A percentile compares a stretch with the other conserved stretches of the same genome.
These are phyloP conservation scores for Drosophila paranaensis DNA, from an alignment of 2,888 invertebrate genomes.

Conservation along the genomic window DNA sequence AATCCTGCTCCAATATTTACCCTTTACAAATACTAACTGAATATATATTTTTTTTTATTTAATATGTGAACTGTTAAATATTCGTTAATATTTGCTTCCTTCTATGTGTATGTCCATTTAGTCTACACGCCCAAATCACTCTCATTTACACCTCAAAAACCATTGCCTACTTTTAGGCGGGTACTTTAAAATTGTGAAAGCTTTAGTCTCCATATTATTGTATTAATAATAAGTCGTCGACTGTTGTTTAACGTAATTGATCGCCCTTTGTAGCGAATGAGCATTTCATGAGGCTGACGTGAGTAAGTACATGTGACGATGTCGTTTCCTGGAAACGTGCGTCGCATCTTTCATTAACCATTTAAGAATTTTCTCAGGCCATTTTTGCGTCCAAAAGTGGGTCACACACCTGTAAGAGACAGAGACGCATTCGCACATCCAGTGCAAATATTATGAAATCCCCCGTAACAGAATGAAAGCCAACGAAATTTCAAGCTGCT, in stretches of 20 bases:
- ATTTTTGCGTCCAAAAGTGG: conserved; percentile 50
- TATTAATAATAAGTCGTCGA: not conserved
- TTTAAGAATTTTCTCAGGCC: conserved; percentile 70
- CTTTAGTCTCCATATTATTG: conserved; percentile 5
- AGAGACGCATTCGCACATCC: conserved; percentile 38
- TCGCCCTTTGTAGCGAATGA: conserved; percentile 26
- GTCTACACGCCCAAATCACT: too few species aligned
- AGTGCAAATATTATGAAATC: conserved; percentile 77
- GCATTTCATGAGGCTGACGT: conserved; percentile 23
- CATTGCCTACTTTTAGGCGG: conserved; percentile 41
- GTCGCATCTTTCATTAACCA: conserved; percentile 63
- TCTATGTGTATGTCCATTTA: too few species aligned
- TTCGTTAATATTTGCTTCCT: not conserved
- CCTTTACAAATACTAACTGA: not conserved
- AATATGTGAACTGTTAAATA: not conserved
- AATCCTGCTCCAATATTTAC: too few species aligned
- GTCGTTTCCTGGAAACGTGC: conserved; percentile 61
- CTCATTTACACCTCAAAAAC: not conserved
- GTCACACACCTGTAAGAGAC: conserved; percentile 71
- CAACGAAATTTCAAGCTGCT: conserved; percentile 32
- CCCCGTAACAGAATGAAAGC: conserved; percentile 59
- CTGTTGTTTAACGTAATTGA: conserved; percentile 17
- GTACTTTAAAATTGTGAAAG: not conserved
- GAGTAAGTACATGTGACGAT: conserved; percentile 40
- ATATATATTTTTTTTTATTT: not conserved